Base-by-base conservation (phyloP, 2,113 vertebrate species). In the Seriola rivoliana region DNA sequence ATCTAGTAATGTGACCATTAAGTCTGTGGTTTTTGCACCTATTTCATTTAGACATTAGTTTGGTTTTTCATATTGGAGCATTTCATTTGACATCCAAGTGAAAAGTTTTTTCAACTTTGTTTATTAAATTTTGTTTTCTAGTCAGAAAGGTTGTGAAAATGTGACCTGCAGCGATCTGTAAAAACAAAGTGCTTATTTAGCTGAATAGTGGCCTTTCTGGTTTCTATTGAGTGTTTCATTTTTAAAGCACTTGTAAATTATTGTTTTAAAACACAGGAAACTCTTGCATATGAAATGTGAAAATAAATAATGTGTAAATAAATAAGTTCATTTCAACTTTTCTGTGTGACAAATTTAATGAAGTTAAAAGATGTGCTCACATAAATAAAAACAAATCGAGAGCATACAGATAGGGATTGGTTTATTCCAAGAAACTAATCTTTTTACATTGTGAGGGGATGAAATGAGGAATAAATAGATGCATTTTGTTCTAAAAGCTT, bases 381-480 rank as follows among this genome's bases (percentile, higher is more conserved):
- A 55, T 29, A 32, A 88, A 88, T 77, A 78, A 82, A 85, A 87
- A 84, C 46, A 79, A 80, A 58, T 40, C 1, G 10, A 48, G 44
- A 63, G 52, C 76, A 77, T 71, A 74, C 54, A 73, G 81, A 78
- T 62, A 79, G 68, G 40, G 66, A 58, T 60, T 46, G 70, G 80
- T 93, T 93, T 93, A 93, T 92, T 94, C 79, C 86, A 84, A 85
- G 57, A 84, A 86, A 75, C 85, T 75, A 69, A 44, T 70, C 34
- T 79, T 75, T 86, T 63, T 71, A 85, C 82, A 86, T 23, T 0
- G n/a, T 81, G 76, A 73, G 52, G 32, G 59, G 9, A 21, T 85
- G 85, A 86, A 84, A 87, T 83, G 68, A 83, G 8, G 78, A 92
- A 94, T 92, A 92, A 93, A 91, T 92, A 84, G 72, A 83, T 67